Percentiles rank a stretch among this genome's conserved stretches.
Evolutionary conservation across 1,140 invertebrate genomes (phyloP).

Genomic region (Amyelois transitella): DNA sequence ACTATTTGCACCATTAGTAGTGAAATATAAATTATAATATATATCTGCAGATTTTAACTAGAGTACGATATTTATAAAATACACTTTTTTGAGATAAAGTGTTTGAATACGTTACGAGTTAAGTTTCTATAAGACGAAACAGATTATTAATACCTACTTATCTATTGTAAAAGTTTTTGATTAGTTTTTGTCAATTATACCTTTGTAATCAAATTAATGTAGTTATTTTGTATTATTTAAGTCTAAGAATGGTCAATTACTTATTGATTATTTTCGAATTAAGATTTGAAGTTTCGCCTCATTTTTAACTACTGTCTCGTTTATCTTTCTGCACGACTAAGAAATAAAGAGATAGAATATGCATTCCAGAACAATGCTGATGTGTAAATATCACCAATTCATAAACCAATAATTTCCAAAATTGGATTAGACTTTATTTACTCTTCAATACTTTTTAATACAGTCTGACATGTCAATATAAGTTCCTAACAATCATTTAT

Average conservation of each 20-base stretch:
- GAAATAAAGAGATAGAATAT: neutral
- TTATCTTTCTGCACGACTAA: neutral
- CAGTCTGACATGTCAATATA: neutral
- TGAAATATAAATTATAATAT: constrained; percentile 51
- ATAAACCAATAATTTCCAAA: neutral
- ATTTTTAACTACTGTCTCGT: constrained; percentile 15
- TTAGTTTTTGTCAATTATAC: constrained; percentile 72
- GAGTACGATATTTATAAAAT: constrained; percentile 37
- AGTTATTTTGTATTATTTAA: constrained; percentile 71
- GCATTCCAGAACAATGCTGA: neutral
- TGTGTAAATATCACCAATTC: neutral
- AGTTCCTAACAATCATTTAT: constrained; percentile 8
- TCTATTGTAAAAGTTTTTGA: constrained; percentile 54
- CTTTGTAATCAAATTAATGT: constrained; percentile 59
- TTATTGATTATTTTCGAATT: constrained; percentile 53
- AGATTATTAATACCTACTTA: constrained; percentile 33
- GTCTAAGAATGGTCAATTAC: constrained; percentile 72
- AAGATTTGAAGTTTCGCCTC: constrained; percentile 30
- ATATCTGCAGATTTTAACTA: constrained; percentile 66
- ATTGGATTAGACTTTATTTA: neutral
- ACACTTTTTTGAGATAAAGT: constrained; percentile 28
- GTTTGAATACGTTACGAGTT: constrained; percentile 29
- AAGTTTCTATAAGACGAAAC: constrained; percentile 44
- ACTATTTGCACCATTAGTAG: constrained; percentile 72
- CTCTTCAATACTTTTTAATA: neutral